phyloP scores from a whole-genome alignment of 92 coral and sea anemone genomes.

The Porites rus region DNA sequence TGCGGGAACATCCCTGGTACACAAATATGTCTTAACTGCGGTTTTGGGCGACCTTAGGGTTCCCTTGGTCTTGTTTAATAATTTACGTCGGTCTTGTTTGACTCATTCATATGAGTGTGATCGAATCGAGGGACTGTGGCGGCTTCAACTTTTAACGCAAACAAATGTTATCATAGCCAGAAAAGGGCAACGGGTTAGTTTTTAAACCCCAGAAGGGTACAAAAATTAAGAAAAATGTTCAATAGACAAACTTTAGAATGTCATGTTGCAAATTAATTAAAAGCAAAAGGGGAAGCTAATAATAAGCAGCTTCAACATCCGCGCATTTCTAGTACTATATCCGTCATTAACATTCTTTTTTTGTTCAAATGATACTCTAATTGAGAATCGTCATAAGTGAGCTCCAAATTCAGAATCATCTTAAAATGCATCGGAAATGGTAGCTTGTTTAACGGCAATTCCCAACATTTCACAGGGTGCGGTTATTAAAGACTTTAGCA shows the following conservation, averaged over 20 bases:
- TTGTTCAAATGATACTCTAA: too few species aligned
- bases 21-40: constrained; percentile 29
- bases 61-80: constrained; percentile 32
- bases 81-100: constrained; percentile 36
- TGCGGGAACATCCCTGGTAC: constrained; percentile 21
- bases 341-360: too few species aligned
- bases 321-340: too few species aligned
- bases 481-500: too few species aligned
- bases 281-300: too few species aligned
- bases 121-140: constrained; percentile 20
- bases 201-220: background rate
- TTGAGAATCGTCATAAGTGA: too few species aligned
- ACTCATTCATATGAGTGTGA: constrained; percentile 28
- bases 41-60: constrained; percentile 39
- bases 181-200: background rate
- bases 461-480: too few species aligned
- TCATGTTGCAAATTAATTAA: background rate
- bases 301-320: too few species aligned
- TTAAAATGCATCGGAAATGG: too few species aligned
- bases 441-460: too few species aligned
- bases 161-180: constrained; percentile 14
- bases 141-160: constrained; percentile 1
- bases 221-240: background rate
- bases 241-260: background rate
- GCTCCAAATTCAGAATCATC: too few species aligned